Base-by-base conservation (phyloP, 2,797 vertebrate species). In the Pseudopleuronectes americanus region DNA sequence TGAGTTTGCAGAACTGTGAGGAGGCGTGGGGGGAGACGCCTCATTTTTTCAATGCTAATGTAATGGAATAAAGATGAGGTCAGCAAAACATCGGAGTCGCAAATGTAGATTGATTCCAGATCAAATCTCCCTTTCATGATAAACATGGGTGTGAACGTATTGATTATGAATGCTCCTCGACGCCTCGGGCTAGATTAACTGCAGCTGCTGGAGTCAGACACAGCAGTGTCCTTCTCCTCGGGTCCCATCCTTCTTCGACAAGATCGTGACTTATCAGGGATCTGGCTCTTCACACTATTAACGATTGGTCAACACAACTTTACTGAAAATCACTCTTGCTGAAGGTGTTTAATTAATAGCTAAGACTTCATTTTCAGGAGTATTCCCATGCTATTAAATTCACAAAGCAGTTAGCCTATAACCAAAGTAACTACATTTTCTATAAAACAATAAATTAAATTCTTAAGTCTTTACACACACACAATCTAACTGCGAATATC, bases 51-150 rank as follows among this genome's bases (percentile, higher is more conserved):
- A 10, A 92, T 89, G 81, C 80, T 88, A 91, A 91, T 89, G 79
- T 84, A 69, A 89, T 85, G 83, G 81, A 86, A 87, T 45, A 90
- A 89, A 87, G 81, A 90, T 82, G 87, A 90, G 89, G 85, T 90
- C 86, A 90, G 89, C 83, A 77, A 76, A 71, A 72, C 83, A 79
- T 60, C 13, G 7, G 57, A 87, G 81, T 83, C 83, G 81, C 86
- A 80, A 79, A 80, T 83, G 84, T 83, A 70, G 67, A 93, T 89
- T 89, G 92, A 92, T 93, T 92, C 85, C 82, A 87, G 87, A 90
- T 92, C 88, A 87, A 84, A 88, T 91, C 84, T 90, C 85, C 86
- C 84, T 89, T 88, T 87, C 84, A 91, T 87, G 86, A 91, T 84
- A 90, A 90, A 91, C 89, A 90, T 79, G 84, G 79, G 67, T 90